Base-by-base conservation (phyloP, 2,113 vertebrate species). In the Anolis carolinensis region DNA sequence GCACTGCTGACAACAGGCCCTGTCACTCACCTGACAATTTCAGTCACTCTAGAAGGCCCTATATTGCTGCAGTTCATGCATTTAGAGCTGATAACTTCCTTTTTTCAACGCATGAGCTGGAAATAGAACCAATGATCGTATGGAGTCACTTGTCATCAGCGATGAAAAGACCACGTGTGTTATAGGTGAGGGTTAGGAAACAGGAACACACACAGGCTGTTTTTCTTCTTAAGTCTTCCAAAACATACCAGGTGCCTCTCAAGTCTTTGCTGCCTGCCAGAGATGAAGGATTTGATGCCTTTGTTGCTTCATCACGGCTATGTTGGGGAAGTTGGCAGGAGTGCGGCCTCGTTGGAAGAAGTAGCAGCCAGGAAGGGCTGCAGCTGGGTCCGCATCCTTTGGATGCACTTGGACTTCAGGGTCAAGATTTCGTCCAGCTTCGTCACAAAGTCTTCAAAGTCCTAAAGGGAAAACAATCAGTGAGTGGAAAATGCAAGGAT, bases 391-490 rank as follows among this genome's bases (percentile, higher is more conserved):
- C 96, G 95, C 93, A 97, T 95, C 0, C 72, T 95, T 73, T 96
- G 95, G 79, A 98, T 95, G 82, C 97, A 98, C 85, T 88, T 90
- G 0, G 94, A 95, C 89, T 98, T 98, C 93, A 95, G 93, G 71
- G 92, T 87, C 96, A 98, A 94, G 85, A 98, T 95, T 92, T 97
- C 96, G 84, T 97, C 97, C 89, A 98, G 92, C 88, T 95, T 96
- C 78, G 91, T 89, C 83, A 97, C 93, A 14, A 97, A 97, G 52
- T 96, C 97, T 83, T 89, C 94, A 94, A 98, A 98, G 87, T 97
- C 94, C 98, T 98, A 88, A 52, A 6, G 88, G 52, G 65, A 79
- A 91, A 94, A 81, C 21, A 63, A 3, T 3, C 1, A 10, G 83
- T 1, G 9, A 62, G 5, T 71, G 81, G 68, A 36, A 79, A 27